Base-by-base conservation (phyloP, 2,113 vertebrate genomes). In the Colaptes auratus region DNA sequence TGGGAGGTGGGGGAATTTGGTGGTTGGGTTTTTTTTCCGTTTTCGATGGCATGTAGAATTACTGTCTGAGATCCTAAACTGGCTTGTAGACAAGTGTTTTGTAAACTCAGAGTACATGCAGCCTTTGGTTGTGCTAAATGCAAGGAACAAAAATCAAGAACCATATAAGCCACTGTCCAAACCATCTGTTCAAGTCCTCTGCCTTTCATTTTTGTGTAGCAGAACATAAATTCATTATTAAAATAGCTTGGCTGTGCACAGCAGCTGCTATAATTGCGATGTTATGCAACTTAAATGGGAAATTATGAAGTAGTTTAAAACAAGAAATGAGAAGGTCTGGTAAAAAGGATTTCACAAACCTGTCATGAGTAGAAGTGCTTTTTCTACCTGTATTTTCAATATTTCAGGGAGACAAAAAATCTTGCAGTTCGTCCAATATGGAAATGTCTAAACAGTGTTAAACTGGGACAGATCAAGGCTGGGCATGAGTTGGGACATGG, bases 171-270 rank as follows among this genome's bases (percentile, higher is more conserved):
- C 79, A 72, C 67, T 89, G 87, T 92, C 95, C 89, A 91, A 85
- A 89, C 91, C 89, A 88, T 95, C 89, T 96, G 96, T 93, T 95
- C 92, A 71, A 92, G 79, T 89, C 65, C 76, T 95, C 75, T 92
- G 89, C 82, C 79, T 96, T 95, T 88, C 82, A 64, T 83, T 93
- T 94, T 69, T 74, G 44, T 82, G 87, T 67, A 86, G 85, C 85
- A 94, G 93, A 95, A 96, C 82, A 90, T 93, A 92, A 95, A 95
- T 96, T 88, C 85, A 93, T 96, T 95, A 91, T 93, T 96, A 93
- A 95, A 96, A 91, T 80, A 86, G 65, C 94, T 94, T 93, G 85
- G 53, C 89, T 97, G 72, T 95, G 89, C 89, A 75, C 79, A 83
- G 91, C 91, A 91, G 91, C 93, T 95, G 91, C 89, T 91, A 12